Evolutionary conservation across 2,888 invertebrate genomes (phyloP).

Genomic region (Drosophila mimetica): DNA sequence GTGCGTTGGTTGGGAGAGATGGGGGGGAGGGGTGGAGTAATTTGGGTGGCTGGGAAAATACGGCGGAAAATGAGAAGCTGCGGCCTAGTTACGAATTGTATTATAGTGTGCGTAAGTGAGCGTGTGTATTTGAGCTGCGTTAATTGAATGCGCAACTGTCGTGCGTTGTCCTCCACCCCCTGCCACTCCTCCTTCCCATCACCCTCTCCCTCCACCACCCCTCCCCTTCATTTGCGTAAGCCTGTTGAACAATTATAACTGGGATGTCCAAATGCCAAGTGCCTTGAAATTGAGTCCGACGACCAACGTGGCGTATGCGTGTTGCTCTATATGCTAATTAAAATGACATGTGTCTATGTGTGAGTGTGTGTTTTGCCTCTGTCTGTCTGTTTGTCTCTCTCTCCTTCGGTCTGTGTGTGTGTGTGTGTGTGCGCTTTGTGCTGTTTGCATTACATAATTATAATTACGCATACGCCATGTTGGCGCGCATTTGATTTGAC

Average conservation of each 20-base stretch:
- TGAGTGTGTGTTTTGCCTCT: slow-evolving; percentile 7
- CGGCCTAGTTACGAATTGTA: slow-evolving; percentile 60
- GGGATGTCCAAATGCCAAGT: slow-evolving; percentile 79
- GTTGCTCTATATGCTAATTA: slow-evolving; percentile 74
- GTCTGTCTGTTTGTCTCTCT: slow-evolving; percentile 9
- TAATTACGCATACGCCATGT: slow-evolving; percentile 78
- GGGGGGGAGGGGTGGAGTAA: no score
- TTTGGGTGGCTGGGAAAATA: not conserved
- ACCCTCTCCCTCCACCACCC: not conserved
- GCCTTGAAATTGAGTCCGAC: slow-evolving; percentile 76
- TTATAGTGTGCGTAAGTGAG: slow-evolving; percentile 19
- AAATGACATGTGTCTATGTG: slow-evolving; percentile 56
- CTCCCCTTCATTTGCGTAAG: slow-evolving; percentile 64
- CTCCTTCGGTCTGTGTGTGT: slow-evolving; percentile 7
- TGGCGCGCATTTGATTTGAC: slow-evolving; percentile 65
- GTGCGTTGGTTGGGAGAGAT: not conserved
- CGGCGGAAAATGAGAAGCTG: slow-evolving; percentile 38
- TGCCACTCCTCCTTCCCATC: not conserved
- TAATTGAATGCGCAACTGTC: slow-evolving; percentile 77
- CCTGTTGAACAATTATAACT: slow-evolving; percentile 77
- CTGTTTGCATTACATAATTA: slow-evolving; percentile 78
- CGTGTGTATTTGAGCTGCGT: slow-evolving; percentile 52
- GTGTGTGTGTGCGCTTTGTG: slow-evolving; percentile 40
- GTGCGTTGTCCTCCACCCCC: slow-evolving; percentile 39
- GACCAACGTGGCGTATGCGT: slow-evolving; percentile 68